Evolutionary conservation across 2,113 vertebrate species (phyloP).

Genomic region (Ancistrus triradiatus): DNA sequence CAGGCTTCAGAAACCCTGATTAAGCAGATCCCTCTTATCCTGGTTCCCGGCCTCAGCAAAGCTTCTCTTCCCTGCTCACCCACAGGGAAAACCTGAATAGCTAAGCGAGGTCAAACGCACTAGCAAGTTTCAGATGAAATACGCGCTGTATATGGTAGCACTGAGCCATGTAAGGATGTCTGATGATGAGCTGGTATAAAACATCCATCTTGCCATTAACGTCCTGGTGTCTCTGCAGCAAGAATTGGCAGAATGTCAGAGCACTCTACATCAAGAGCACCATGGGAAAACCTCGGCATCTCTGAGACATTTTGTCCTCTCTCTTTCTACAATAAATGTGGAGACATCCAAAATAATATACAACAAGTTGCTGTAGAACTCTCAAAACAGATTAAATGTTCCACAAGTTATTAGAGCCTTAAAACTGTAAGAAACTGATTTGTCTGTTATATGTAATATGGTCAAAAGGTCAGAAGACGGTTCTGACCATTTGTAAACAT

Average conservation of each 20-base stretch:
- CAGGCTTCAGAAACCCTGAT: constrained; percentile 93
- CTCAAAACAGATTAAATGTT: too few relatives aligned
- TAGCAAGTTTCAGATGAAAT: constrained; percentile 99
- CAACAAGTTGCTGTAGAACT: too few relatives aligned
- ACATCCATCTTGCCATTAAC: constrained; percentile 94
- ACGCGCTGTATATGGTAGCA: constrained; percentile 94
- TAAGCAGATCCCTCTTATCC: constrained; percentile 92
- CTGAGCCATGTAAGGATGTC: constrained; percentile 98
- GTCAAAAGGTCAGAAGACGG: too few relatives aligned
- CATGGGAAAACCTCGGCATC: constrained; percentile 95
- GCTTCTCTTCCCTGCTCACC: constrained; percentile 95
- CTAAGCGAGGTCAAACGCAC: constrained; percentile 98
- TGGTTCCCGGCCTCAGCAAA: constrained; percentile 93
- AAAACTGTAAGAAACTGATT: too few relatives aligned
- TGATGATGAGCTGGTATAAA: constrained; percentile 94
- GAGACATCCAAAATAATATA: constrained; percentile 49
- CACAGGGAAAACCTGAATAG: constrained; percentile 95
- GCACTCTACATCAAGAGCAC: constrained; percentile 95
- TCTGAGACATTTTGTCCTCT: constrained; percentile 55
- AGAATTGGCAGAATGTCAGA: constrained; percentile 97
- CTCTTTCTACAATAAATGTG: constrained; percentile 66
- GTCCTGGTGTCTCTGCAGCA: constrained; percentile 94
- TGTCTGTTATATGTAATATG: too few relatives aligned
- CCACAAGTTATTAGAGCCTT: too few relatives aligned
- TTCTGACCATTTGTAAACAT: too few relatives aligned